These are phyloP conservation scores for Lasaia peninsularis DNA, from an alignment of 1,140 invertebrate species.

Conservation along the genomic window DNA sequence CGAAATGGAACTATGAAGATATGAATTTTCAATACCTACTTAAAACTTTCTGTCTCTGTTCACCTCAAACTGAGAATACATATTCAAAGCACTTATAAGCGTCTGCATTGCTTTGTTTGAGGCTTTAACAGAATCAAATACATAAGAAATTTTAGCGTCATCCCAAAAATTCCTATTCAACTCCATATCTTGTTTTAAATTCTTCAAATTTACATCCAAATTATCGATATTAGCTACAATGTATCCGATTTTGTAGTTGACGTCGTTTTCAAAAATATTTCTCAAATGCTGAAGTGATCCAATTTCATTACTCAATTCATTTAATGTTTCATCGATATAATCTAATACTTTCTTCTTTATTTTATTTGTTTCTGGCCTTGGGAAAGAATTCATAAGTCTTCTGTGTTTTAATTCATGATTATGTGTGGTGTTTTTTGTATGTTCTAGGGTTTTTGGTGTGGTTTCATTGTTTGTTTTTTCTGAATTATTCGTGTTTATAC, in stretches of 20 bases:
- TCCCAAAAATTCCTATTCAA: slow-evolving; percentile 30
- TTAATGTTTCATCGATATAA: slow-evolving; percentile 40
- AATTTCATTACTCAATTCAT: slow-evolving; percentile 37
- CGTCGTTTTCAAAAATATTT: slow-evolving; percentile 22
- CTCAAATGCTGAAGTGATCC: slow-evolving; percentile 28
- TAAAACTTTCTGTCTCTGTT: background rate
- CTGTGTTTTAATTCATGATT: slow-evolving; percentile 10
- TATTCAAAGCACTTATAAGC: slow-evolving; percentile 28
- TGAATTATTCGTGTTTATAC: too few relatives aligned
- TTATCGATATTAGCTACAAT: slow-evolving; percentile 41
- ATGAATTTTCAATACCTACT: too few relatives aligned
- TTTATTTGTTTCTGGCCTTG: slow-evolving; percentile 14
- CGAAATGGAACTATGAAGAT: too few relatives aligned
- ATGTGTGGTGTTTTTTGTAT: background rate
- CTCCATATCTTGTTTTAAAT: slow-evolving; percentile 31
- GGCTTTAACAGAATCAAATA: slow-evolving; percentile 41
- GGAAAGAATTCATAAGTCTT: slow-evolving; percentile 1
- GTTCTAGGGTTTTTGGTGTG: too few relatives aligned
- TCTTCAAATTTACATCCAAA: slow-evolving; percentile 36
- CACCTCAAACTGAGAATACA: slow-evolving; percentile 16
- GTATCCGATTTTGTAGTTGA: slow-evolving; percentile 42
- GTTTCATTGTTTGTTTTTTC: background rate
- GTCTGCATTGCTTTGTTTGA: slow-evolving; percentile 27
- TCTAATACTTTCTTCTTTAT: slow-evolving; percentile 36
- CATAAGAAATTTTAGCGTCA: slow-evolving; percentile 35